Evolutionary conservation across 2,113 vertebrate species (phyloP), one percentile per base, ranked within the genome.

Genomic region (Lonchura striata): DNA sequence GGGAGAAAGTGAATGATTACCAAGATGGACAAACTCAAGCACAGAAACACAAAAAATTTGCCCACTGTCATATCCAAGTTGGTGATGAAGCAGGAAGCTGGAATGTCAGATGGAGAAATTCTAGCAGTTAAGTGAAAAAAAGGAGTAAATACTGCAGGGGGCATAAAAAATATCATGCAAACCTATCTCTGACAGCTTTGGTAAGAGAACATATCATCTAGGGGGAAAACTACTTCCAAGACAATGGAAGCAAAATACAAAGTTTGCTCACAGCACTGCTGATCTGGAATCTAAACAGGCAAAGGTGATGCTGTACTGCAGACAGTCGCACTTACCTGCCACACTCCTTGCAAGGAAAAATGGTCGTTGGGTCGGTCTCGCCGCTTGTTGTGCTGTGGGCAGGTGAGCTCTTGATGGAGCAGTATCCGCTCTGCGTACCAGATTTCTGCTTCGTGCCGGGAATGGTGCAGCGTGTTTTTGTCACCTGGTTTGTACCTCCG

Each of bases 311-410:
- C 7, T 1, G 19, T 16, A 7, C 35, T 16, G 10, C 37, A 82
- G 53, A 28, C 33, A 27, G 30, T 24, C 14, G 16, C 12, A n/a
- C n/a, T 56, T 64, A 97, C 98, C 60, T 99, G 98, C 98, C 98
- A 86, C 99, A 99, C 83, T 98, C 98, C 94, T 98, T 98, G 97
- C 99, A 99, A 88, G 99, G 99, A 93, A 99, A 99, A 86, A 98
- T 94, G 10, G 98, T 97, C 3, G 98, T 98, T 35, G 98, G 97
- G 80, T 99, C 98, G 0, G 98, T 98, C 91, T 98, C 98, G 7
- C 98, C 98, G 1, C 98, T 99, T 20, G 98, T 98, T 66, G 98
- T 98, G 95, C 98, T 98, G 85, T 98, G 98, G 52, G 98, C 98
- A 20, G 98, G 98, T 7, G 98, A 98, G 57, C 98, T 98, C 96